Evolutionary conservation across 2,888 invertebrate species (phyloP).

Genomic region (Drosophila koepferae): DNA sequence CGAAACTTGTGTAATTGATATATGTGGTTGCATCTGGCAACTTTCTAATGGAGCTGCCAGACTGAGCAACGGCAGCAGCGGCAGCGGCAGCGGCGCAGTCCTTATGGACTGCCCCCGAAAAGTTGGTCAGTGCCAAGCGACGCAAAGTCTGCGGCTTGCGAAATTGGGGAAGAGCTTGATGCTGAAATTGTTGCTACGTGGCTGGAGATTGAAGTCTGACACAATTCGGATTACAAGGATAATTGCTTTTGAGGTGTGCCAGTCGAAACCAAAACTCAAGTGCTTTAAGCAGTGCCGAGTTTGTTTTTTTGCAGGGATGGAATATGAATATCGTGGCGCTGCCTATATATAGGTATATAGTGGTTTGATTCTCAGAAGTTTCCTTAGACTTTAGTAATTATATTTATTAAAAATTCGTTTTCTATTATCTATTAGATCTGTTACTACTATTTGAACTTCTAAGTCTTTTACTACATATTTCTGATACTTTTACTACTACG

Average conservation of each 20-base stretch:
- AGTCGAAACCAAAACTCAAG: conserved; percentile 23
- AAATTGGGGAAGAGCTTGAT: conserved; percentile 9
- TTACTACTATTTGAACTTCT: no score
- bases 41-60: conserved; percentile 64
- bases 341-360: background rate
- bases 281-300: background rate
- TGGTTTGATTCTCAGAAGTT: background rate
- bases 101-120: conserved; percentile 32
- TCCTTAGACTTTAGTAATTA: no score
- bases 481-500: no score
- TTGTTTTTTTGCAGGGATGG: background rate
- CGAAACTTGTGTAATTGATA: conserved; percentile 76
- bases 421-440: no score
- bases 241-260: conserved; percentile 52
- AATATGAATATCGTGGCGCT: background rate
- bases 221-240: conserved; percentile 44
- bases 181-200: conserved; percentile 26
- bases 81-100: background rate
- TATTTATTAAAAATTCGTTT: no score
- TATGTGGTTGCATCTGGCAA: conserved; percentile 62
- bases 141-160: conserved; percentile 59
- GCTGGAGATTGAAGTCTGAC: conserved; percentile 41
- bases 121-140: conserved; percentile 33
- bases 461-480: no score
- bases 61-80: conserved; percentile 11